Conservation (phyloP, 1,140 invertebrate genomes). For the Piezodorus guildinii region DNA sequence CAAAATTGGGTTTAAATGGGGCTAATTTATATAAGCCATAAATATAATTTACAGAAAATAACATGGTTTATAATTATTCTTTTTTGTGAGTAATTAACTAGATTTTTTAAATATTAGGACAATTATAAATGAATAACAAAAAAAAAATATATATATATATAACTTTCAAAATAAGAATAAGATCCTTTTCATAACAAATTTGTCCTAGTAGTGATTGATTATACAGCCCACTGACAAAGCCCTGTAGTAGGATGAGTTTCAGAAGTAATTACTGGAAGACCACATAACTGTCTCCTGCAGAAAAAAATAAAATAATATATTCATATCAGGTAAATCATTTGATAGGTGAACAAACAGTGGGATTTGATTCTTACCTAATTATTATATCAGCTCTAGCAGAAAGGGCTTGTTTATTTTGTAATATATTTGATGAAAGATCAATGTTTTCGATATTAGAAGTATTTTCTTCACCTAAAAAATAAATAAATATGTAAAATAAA, state of each 20-base stretch:
- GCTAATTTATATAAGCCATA: too few relatives aligned
- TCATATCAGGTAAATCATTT: background rate
- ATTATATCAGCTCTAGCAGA: constrained; percentile 28
- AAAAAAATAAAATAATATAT: constrained; percentile 14
- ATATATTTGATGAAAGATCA: background rate
- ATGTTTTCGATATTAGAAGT: background rate
- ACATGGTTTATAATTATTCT: too few relatives aligned
- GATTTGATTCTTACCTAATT: constrained; percentile 23
- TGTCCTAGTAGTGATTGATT: background rate
- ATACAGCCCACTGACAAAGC: constrained; percentile 27
- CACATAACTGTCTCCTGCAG: constrained; percentile 26
- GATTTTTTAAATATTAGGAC: too few relatives aligned
- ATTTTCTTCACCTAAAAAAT: constrained; percentile 9
- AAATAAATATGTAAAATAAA: background rate
- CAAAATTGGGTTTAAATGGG: too few relatives aligned
- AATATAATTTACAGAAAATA: too few relatives aligned
- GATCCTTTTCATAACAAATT: too few relatives aligned
- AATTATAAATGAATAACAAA: too few relatives aligned
- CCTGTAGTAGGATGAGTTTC: constrained; percentile 25
- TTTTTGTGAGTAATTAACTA: too few relatives aligned
- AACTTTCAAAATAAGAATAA: too few relatives aligned
- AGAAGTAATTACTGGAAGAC: constrained; percentile 26
- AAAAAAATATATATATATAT: too few relatives aligned
- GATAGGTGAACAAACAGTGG: too few relatives aligned
- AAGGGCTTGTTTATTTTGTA: constrained; percentile 32